Conservation (phyloP, 2,797 vertebrate genomes). For the Pteronotus mesoamericanus region DNA sequence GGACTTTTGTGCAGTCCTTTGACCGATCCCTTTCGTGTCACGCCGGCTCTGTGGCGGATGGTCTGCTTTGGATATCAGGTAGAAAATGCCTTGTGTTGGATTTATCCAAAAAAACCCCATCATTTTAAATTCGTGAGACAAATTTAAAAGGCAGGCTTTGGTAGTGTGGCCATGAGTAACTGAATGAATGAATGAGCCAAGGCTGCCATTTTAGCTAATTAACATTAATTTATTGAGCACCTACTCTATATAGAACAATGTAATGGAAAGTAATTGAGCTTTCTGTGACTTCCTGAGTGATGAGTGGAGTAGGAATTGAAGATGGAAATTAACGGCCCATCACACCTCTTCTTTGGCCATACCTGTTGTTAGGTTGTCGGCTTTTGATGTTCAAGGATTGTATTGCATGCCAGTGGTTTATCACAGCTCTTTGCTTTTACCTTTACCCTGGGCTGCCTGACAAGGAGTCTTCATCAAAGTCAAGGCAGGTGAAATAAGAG, state of each 20-base stretch:
- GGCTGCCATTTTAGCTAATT: slow-evolving; percentile 21
- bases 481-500: not conserved
- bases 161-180: not conserved
- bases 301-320: slow-evolving; percentile 28
- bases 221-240: not conserved
- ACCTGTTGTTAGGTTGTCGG: not conserved
- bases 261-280: not conserved
- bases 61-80: slow-evolving; percentile 99
- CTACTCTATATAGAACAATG: not conserved
- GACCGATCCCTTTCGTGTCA: slow-evolving; percentile 97
- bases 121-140: not conserved
- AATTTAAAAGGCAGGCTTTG: slow-evolving; percentile 13
- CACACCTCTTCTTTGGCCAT: not conserved
- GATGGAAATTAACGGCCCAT: not conserved
- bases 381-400: not conserved
- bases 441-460: not conserved
- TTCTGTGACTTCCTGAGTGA: slow-evolving; percentile 37
- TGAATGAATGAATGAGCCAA: not conserved
- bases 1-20: slow-evolving; percentile 95
- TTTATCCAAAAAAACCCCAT: slow-evolving; percentile 52
- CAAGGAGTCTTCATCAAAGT: not conserved
- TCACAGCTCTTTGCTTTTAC: not conserved
- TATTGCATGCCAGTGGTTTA: not conserved
- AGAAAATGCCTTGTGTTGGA: slow-evolving; percentile 74
- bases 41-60: slow-evolving; percentile 94